Evolutionary conservation across 2,113 vertebrate species (phyloP).

Genomic region (Chitala chitala): DNA sequence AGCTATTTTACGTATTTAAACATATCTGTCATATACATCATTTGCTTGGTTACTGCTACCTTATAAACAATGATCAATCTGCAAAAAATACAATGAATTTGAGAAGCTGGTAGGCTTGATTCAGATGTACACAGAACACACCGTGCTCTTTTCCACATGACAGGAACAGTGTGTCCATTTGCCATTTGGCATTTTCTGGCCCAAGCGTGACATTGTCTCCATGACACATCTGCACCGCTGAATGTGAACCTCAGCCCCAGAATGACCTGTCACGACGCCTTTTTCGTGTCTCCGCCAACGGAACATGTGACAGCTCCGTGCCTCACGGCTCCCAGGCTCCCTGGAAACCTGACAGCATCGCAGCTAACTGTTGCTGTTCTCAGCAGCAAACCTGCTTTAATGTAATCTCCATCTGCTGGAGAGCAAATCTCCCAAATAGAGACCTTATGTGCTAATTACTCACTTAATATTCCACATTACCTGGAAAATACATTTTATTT

Average conservation of each 20-base stretch:
- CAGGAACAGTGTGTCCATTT: not conserved
- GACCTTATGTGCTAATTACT: slow-evolving; percentile 10
- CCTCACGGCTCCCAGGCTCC: not conserved
- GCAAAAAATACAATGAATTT: too few species aligned
- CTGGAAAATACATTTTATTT: not conserved
- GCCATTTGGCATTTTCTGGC: not conserved
- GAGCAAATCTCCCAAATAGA: slow-evolving; percentile 16
- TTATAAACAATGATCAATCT: too few species aligned
- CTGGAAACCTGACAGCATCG: not conserved
- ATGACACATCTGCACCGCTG: not conserved
- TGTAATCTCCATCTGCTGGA: slow-evolving; percentile 17
- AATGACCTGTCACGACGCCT: not conserved
- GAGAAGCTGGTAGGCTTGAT: too few species aligned
- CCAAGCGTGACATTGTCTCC: not conserved
- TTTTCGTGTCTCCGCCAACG: not conserved
- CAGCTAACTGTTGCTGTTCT: slow-evolving; percentile 10
- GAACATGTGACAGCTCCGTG: not conserved
- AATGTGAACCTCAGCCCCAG: not conserved
- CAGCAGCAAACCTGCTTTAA: slow-evolving; percentile 4
- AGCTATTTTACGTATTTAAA: too few species aligned
- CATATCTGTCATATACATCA: too few species aligned
- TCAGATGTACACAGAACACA: not conserved
- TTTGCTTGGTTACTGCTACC: too few species aligned
- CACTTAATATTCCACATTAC: slow-evolving; percentile 13
- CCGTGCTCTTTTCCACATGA: not conserved